phyloP scores from a whole-genome alignment of 2,797 vertebrate genomes.

The Ficedula albicollis region DNA sequence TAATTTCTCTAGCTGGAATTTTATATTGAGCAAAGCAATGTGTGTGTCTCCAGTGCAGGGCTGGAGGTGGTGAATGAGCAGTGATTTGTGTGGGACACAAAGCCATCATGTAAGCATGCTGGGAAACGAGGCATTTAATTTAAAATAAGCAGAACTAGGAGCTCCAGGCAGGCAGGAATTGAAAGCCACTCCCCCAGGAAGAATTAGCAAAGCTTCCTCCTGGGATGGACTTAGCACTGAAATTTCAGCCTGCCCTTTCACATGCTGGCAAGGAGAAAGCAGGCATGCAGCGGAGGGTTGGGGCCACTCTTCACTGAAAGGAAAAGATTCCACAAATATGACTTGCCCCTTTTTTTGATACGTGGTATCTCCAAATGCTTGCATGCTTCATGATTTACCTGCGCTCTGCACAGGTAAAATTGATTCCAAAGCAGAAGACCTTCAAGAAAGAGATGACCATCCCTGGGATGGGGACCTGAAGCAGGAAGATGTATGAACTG shows the following conservation, averaged over 20 bases:
- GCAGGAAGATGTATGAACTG: background rate
- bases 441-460: background rate
- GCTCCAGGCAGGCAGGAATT: background rate
- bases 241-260: background rate
- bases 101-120: background rate
- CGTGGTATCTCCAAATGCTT: background rate
- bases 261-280: background rate
- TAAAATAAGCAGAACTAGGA: background rate
- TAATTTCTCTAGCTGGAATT: background rate
- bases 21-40: background rate
- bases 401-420: background rate
- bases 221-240: background rate
- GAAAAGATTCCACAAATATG: background rate
- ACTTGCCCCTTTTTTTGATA: background rate
- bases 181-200: background rate
- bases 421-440: background rate
- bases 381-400: background rate
- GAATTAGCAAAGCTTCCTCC: background rate
- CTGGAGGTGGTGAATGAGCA: background rate
- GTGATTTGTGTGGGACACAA: background rate
- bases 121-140: conserved; percentile 23
- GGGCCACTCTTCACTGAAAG: background rate
- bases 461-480: background rate
- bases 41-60: background rate
- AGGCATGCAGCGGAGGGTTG: background rate